Conservation (phyloP, 1,140 invertebrate species). For the Drosophila subobscura region DNA sequence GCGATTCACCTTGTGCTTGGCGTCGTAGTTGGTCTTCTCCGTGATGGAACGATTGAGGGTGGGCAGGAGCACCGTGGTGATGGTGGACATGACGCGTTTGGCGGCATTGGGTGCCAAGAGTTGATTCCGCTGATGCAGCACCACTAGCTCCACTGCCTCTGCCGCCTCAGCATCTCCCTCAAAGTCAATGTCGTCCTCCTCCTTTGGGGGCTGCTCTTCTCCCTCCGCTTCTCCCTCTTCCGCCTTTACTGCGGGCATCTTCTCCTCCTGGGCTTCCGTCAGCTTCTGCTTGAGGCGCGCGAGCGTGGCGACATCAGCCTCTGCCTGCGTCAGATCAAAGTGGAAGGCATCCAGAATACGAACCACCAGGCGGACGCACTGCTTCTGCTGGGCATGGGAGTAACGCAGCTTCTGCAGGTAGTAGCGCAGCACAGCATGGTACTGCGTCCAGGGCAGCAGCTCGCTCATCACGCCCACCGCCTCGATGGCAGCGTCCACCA, state of each 20-base stretch:
- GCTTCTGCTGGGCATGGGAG: constrained; percentile 91
- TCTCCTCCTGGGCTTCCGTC: constrained; percentile 50
- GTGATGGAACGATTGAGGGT: constrained; percentile 87
- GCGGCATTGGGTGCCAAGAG: constrained; percentile 87
- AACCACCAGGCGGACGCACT: constrained; percentile 91
- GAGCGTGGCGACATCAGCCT: constrained; percentile 64
- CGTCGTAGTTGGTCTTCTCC: constrained; percentile 89
- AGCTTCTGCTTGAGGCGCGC: constrained; percentile 44
- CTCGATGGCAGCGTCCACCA: constrained; percentile 93
- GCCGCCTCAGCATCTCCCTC: constrained; percentile 24
- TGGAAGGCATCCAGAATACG: constrained; percentile 96
- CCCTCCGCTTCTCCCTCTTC: constrained; percentile 59
- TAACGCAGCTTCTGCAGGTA: constrained; percentile 91
- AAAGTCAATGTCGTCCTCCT: constrained; percentile 60
- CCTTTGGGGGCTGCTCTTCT: constrained; percentile 44
- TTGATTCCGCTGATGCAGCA: constrained; percentile 68
- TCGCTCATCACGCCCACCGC: constrained; percentile 89
- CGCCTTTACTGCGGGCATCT: constrained; percentile 18
- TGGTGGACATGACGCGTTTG: constrained; percentile 88
- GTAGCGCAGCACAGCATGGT: constrained; percentile 90
- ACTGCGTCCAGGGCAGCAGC: constrained; percentile 93
- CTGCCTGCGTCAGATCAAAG: constrained; percentile 91
- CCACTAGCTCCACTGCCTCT: constrained; percentile 57
- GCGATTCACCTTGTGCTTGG: constrained; percentile 92
- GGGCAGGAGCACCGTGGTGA: constrained; percentile 85